Evolutionary conservation across 2,888 invertebrate genomes (phyloP).

Genomic region (Marronus borbonicus): DNA sequence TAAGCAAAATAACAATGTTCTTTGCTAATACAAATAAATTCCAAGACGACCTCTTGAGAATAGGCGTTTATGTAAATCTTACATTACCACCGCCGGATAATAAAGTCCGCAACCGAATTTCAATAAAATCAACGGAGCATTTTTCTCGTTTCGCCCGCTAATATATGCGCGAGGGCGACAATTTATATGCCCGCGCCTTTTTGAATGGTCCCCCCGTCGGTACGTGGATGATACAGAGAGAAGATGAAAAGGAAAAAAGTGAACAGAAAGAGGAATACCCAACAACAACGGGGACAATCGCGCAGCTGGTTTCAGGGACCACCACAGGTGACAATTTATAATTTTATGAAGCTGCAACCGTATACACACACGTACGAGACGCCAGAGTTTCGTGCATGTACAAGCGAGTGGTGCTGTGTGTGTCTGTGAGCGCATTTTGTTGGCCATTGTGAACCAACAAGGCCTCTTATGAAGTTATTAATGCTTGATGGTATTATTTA

Average conservation of each 20-base stretch:
- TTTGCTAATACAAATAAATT: no score
- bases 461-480: conserved; percentile 61
- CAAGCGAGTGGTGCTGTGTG: background rate
- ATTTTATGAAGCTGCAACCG: conserved; percentile 61
- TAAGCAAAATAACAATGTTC: no score
- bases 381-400: background rate
- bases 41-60: no score
- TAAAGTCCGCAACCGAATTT: conserved; percentile 54
- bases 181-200: conserved; percentile 56
- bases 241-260: no score
- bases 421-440: background rate
- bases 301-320: conserved; percentile 60
- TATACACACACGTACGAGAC: conserved; percentile 22
- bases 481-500: conserved; percentile 62
- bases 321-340: conserved; percentile 64
- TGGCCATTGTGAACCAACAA: conserved; percentile 53
- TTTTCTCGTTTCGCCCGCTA: conserved; percentile 52
- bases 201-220: conserved; percentile 53
- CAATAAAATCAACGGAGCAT: conserved; percentile 59
- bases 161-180: conserved; percentile 56
- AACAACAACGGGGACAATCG: conserved; percentile 51
- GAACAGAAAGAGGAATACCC: conserved; percentile 49
- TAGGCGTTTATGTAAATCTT: background rate
- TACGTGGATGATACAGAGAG: conserved; percentile 11
- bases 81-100: background rate